Percentiles rank a stretch among this genome's conserved stretches.
These are phyloP conservation scores for Apeira syringaria DNA, from an alignment of 2,888 invertebrate species.

Conservation along the genomic window DNA sequence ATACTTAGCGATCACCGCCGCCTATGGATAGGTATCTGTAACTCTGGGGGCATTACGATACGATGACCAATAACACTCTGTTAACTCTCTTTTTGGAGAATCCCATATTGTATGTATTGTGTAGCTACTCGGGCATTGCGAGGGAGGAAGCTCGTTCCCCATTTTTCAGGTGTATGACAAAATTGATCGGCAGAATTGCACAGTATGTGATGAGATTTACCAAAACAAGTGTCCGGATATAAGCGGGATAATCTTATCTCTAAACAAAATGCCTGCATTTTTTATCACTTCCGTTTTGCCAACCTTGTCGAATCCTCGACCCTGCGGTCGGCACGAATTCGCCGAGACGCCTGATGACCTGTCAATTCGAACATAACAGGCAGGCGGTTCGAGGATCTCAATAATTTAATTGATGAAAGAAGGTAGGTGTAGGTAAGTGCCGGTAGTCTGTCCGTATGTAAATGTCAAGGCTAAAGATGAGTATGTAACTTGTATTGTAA, in stretches of 20 bases:
- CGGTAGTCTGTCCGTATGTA: neutral
- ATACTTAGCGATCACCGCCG: too few species aligned
- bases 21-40: too few species aligned
- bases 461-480: slow-evolving; percentile 5
- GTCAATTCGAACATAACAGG: slow-evolving; percentile 1
- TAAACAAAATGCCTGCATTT: neutral
- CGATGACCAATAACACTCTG: too few species aligned
- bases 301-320: slow-evolving; percentile 16
- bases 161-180: too few species aligned
- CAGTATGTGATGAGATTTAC: too few species aligned
- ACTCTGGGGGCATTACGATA: too few species aligned
- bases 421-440: neutral
- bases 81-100: too few species aligned
- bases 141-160: too few species aligned
- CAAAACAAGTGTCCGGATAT: too few species aligned
- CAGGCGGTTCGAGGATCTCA: neutral
- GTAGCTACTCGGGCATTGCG: too few species aligned
- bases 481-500: neutral
- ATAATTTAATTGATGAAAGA: slow-evolving; percentile 1
- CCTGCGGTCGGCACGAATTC: slow-evolving; percentile 9
- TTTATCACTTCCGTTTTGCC: slow-evolving; percentile 11
- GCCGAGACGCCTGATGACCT: slow-evolving; percentile 10
- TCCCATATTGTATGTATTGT: too few species aligned
- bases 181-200: too few species aligned
- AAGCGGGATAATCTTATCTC: slow-evolving; percentile 3